Conservation (phyloP, 30 jellyfish, hydroid and myxozoan species). For the Mastigias papua region DNA sequence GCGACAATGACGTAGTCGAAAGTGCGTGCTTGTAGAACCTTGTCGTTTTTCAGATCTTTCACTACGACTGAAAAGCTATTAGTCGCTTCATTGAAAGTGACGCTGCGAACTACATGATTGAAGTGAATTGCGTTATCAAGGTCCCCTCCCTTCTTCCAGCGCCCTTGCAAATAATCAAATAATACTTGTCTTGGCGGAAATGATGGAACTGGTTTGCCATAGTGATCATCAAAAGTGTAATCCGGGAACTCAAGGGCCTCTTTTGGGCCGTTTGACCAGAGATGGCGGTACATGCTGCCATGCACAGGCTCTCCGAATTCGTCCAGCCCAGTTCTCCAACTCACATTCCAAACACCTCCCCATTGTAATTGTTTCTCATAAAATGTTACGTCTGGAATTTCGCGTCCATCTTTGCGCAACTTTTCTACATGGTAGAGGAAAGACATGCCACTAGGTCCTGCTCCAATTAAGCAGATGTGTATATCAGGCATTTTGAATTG, state of each 20-base stretch:
- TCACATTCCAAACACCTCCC: slow-evolving; percentile 87
- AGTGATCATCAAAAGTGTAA: slow-evolving; percentile 82
- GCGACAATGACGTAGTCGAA: slow-evolving; percentile 81
- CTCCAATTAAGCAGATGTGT: slow-evolving; percentile 66
- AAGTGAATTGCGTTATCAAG: slow-evolving; percentile 30
- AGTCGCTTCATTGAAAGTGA: slow-evolving; percentile 38
- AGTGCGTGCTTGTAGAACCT: slow-evolving; percentile 1
- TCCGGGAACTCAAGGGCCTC: slow-evolving; percentile 82
- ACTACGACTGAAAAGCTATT: slow-evolving; percentile 53
- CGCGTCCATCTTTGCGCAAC: slow-evolving; percentile 28
- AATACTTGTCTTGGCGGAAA: slow-evolving; percentile 80
- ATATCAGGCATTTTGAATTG: slow-evolving; percentile 20
- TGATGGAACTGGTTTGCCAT: slow-evolving; percentile 78
- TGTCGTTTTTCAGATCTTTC: slow-evolving; percentile 39
- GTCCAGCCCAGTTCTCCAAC: slow-evolving; percentile 83
- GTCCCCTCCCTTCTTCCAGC: slow-evolving; percentile 39
- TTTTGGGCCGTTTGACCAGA: slow-evolving; percentile 90
- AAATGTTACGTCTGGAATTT: slow-evolving; percentile 73
- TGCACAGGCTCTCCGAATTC: slow-evolving; percentile 82
- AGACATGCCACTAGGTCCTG: slow-evolving; percentile 88
- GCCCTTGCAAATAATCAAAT: slow-evolving; percentile 69
- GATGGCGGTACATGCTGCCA: slow-evolving; percentile 78
- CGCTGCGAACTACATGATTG: slow-evolving; percentile 69
- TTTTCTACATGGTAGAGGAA: slow-evolving; percentile 43
- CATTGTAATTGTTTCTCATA: slow-evolving; percentile 76